phyloP scores from a whole-genome alignment of 2,797 vertebrate species.

The Dromococcyx pavoninus region DNA sequence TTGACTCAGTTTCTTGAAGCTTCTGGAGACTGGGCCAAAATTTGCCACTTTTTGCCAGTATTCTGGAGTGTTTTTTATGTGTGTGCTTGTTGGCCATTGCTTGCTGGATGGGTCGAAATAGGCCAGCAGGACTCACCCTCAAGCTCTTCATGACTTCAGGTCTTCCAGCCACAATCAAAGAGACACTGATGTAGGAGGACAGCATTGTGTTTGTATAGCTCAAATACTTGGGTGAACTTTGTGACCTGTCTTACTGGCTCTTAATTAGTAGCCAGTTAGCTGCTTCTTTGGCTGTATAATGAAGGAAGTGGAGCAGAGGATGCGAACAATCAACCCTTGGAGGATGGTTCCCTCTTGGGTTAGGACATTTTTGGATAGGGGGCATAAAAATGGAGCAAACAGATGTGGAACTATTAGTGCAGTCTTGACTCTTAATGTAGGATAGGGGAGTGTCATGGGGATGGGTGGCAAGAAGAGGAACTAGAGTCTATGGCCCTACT shows the following conservation, averaged over 20 bases:
- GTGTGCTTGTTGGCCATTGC: background rate
- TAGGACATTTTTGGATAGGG: background rate
- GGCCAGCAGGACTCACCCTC: background rate
- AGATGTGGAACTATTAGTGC: background rate
- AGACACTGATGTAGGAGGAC: background rate
- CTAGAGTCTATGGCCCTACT: background rate
- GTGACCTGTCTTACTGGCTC: background rate
- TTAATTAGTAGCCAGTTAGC: background rate
- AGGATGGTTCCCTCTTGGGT: background rate
- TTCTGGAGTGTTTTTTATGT: background rate
- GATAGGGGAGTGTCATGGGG: background rate
- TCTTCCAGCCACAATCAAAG: background rate
- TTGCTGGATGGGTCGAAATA: fast-evolving
- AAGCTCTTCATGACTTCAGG: background rate
- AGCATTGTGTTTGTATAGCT: background rate
- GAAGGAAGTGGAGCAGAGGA: background rate
- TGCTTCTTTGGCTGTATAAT: background rate
- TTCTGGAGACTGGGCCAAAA: background rate
- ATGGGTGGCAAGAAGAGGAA: background rate
- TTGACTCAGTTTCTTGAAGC: background rate
- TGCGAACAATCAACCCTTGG: background rate
- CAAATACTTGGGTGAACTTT: background rate
- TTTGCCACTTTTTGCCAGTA: background rate
- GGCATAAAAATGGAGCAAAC: background rate
- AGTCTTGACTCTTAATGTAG: background rate